A percentile compares a stretch with the other conserved stretches of the same genome.
phyloP scores from a whole-genome alignment of 2,888 invertebrate species.

The Gortyna flavago region DNA sequence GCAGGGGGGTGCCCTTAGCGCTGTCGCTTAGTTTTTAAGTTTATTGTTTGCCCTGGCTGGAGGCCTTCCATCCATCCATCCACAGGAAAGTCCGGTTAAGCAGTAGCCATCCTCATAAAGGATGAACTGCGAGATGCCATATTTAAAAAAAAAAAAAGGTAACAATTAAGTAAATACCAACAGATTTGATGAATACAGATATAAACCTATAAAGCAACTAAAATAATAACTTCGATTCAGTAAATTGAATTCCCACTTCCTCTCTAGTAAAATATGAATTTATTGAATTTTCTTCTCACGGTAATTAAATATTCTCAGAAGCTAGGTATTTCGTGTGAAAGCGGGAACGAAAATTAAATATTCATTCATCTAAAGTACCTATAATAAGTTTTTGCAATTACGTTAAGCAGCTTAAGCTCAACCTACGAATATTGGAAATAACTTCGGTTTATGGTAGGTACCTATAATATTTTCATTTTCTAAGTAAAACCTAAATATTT shows the following conservation, averaged over 20 bases:
- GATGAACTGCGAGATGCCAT: no score
- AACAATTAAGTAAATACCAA: not conserved
- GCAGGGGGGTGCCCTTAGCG: no score
- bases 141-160: no score
- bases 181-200: not conserved
- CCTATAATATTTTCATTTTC: not conserved
- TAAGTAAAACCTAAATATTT: not conserved
- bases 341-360: not conserved
- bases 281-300: not conserved
- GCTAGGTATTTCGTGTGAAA: not conserved
- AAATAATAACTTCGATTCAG: not conserved
- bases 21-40: no score
- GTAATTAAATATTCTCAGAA: conserved; percentile 5
- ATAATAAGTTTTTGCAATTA: not conserved
- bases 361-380: not conserved
- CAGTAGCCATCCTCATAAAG: no score
- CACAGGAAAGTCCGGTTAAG: no score
- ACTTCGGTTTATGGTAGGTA: not conserved
- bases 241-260: not conserved
- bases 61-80: no score
- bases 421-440: not conserved
- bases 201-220: not conserved
- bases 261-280: not conserved
- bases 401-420: not conserved
- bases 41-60: no score